A percentile compares a stretch with the other conserved stretches of the same genome.
phyloP scores from a whole-genome alignment of 2,113 vertebrate species.

The Capreolus pygargus region DNA sequence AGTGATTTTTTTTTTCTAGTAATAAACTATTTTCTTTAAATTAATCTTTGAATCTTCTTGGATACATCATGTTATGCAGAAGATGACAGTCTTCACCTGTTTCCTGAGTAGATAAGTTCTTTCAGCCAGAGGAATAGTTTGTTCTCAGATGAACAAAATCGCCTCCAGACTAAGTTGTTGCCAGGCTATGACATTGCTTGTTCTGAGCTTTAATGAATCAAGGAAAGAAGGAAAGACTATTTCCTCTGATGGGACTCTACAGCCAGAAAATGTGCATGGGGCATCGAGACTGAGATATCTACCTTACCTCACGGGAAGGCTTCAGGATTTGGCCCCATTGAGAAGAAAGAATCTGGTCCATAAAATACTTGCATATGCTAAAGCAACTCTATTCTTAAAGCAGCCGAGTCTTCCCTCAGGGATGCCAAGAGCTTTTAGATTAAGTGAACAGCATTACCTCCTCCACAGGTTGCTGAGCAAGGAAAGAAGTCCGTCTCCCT shows the following conservation, averaged over 20 bases:
- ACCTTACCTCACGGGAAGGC: not conserved
- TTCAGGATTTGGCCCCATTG: not conserved
- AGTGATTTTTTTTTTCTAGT: not conserved
- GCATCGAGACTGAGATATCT: not conserved
- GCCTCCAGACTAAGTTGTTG: not conserved
- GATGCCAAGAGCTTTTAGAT: not conserved
- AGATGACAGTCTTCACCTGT: not conserved
- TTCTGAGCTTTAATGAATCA: not conserved
- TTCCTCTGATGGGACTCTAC: not conserved
- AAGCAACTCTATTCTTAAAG: not conserved
- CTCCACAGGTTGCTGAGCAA: constrained; percentile 95
- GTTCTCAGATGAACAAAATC: not conserved
- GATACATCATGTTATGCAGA: not conserved
- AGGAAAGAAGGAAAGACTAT: not conserved
- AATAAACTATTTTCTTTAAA: constrained; percentile 1
- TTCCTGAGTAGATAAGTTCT: not conserved
- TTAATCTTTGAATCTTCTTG: not conserved
- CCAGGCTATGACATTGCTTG: not conserved
- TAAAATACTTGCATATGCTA: not conserved
- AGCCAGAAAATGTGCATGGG: not conserved
- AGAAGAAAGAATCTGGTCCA: not conserved
- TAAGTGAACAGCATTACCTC: constrained; percentile 84
- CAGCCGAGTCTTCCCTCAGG: not conserved
- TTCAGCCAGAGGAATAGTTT: not conserved
- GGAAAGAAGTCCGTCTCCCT: constrained; percentile 98